phyloP scores from a whole-genome alignment of 2,113 vertebrate genomes.

The Corvus cornix region DNA sequence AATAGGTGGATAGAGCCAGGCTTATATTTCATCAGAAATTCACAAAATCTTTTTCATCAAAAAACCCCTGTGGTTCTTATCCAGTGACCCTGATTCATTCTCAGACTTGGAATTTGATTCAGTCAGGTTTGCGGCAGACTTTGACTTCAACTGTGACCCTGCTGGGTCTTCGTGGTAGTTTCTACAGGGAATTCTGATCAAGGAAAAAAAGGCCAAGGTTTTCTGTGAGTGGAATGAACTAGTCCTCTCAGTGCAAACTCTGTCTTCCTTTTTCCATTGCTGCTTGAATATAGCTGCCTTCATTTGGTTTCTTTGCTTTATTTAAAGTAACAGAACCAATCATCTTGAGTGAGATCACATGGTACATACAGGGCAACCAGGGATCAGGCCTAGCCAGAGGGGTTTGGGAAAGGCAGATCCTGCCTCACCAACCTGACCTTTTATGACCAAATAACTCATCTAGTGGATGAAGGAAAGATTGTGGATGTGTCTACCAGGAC shows the following conservation, averaged over 20 bases:
- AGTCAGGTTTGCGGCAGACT: background rate
- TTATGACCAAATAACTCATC: background rate
- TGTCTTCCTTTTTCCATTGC: background rate
- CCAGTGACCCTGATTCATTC: background rate
- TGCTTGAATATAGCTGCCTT: background rate
- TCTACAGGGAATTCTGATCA: background rate
- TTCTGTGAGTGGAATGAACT: background rate
- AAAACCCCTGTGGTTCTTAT: background rate
- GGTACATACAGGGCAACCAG: background rate
- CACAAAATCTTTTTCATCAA: background rate
- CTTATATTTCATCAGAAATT: background rate
- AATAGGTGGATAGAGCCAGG: background rate
- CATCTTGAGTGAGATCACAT: rapidly evolving
- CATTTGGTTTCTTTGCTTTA: background rate
- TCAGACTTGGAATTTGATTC: background rate
- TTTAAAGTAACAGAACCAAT: background rate
- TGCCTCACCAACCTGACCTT: background rate
- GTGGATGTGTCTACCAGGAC: background rate
- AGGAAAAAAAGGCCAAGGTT: background rate
- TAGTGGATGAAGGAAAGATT: background rate
- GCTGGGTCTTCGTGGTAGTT: background rate
- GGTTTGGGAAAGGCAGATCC: background rate
- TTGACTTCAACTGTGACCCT: background rate
- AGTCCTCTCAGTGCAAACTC: background rate
- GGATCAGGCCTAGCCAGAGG: too few relatives aligned